These are phyloP conservation scores for Poecilus cupreus DNA, from an alignment of 2,888 invertebrate species.

Conservation along the genomic window DNA sequence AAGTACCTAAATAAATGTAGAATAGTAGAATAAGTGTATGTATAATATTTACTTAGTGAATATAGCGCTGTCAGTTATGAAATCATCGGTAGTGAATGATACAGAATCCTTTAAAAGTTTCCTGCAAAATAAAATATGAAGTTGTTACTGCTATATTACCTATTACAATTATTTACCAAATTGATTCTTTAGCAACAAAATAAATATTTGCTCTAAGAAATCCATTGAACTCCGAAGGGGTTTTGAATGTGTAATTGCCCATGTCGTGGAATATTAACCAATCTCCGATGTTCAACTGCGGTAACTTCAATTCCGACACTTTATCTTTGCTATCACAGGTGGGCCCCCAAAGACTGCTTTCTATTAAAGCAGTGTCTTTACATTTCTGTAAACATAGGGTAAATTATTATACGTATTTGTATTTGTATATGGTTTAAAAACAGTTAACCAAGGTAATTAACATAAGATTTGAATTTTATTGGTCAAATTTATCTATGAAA, in stretches of 20 bases:
- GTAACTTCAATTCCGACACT: not conserved
- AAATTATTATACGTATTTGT: too few relatives aligned
- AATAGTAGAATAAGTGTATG: too few relatives aligned
- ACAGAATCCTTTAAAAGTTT: not conserved
- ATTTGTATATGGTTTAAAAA: too few relatives aligned
- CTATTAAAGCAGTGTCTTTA: not conserved
- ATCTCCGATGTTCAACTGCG: conserved; percentile 14
- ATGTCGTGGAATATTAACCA: conserved; percentile 18
- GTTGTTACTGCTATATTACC: not conserved
- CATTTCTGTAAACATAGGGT: not conserved
- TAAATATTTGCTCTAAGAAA: not conserved
- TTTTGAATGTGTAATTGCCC: not conserved
- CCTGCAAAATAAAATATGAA: not conserved
- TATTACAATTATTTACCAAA: not conserved
- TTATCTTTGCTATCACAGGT: not conserved
- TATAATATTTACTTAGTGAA: conserved; percentile 64
- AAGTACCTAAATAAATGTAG: too few relatives aligned
- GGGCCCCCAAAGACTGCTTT: not conserved
- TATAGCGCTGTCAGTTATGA: conserved; percentile 61
- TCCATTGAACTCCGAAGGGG: not conserved
- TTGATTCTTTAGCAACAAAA: not conserved
- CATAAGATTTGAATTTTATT: too few relatives aligned
- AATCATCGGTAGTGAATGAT: not conserved
- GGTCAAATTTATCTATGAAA: too few relatives aligned
- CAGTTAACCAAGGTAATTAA: too few relatives aligned